phyloP scores from a whole-genome alignment of 2,888 invertebrate genomes.

The Busseola fusca region DNA sequence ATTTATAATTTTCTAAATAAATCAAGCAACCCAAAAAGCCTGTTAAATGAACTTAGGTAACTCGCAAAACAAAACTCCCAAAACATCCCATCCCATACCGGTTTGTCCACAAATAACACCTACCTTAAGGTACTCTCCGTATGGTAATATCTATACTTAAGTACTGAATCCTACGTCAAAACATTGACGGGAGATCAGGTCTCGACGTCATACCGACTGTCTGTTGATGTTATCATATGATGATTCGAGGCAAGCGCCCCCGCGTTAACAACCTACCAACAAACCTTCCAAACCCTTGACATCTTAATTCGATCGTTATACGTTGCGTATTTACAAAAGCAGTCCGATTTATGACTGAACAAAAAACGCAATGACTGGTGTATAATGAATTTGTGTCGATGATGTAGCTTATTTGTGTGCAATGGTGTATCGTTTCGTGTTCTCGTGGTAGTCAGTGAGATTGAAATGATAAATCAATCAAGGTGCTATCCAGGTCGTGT shows the following conservation, averaged over 20 bases:
- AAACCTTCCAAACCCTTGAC: not conserved
- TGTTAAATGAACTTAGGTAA: not conserved
- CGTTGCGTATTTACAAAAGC: constrained; percentile 12
- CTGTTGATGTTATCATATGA: constrained; percentile 77
- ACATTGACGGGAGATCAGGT: constrained; percentile 76
- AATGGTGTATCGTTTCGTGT: constrained; percentile 8
- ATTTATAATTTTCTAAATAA: not conserved
- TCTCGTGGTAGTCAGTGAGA: constrained; percentile 59
- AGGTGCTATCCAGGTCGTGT: constrained; percentile 65
- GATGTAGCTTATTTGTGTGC: not conserved
- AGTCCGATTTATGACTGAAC: accelerated
- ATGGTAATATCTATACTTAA: constrained; percentile 13
- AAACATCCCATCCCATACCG: constrained; percentile 11
- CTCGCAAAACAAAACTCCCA: constrained; percentile 25
- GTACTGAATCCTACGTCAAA: constrained; percentile 74
- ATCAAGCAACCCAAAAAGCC: not conserved
- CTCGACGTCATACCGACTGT: constrained; percentile 66
- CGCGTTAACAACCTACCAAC: constrained; percentile 63
- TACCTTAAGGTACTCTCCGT: constrained; percentile 3
- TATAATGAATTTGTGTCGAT: not conserved
- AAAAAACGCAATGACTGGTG: constrained; percentile 20
- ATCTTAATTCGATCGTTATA: not conserved
- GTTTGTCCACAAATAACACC: constrained; percentile 32
- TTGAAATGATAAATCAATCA: constrained; percentile 82
- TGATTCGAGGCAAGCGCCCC: constrained; percentile 78